phyloP scores from a whole-genome alignment of 2,113 vertebrate genomes.

The Antechinus flavipes region DNA sequence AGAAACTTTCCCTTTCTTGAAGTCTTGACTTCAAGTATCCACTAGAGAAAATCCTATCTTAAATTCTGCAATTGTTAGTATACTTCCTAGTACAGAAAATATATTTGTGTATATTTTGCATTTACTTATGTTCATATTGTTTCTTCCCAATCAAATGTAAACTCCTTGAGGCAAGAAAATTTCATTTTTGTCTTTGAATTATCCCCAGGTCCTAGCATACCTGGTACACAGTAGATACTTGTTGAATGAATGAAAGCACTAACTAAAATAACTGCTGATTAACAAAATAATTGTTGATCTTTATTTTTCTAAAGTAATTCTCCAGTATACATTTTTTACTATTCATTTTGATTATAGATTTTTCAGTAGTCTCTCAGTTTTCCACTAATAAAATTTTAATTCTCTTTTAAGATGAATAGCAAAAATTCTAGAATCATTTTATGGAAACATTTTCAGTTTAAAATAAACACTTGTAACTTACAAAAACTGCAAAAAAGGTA shows the following conservation, averaged over 20 bases:
- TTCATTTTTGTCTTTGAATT: neutral
- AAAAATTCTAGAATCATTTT: constrained; percentile 21
- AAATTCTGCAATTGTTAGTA: neutral
- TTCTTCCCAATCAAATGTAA: neutral
- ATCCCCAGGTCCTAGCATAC: neutral
- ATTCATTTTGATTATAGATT: neutral
- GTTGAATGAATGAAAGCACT: neutral
- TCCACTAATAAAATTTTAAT: constrained; percentile 35
- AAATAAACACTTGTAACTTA: constrained; percentile 65
- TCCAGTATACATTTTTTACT: neutral
- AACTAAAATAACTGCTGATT: neutral
- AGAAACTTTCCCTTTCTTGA: neutral
- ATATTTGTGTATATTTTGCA: neutral
- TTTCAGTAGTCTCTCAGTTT: neutral
- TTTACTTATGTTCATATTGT: neutral
- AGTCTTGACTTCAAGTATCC: neutral
- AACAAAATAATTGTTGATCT: neutral
- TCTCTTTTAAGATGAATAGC: constrained; percentile 36
- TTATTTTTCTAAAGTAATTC: neutral
- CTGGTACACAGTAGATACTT: neutral
- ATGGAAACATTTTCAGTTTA: neutral
- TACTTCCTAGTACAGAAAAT: neutral
- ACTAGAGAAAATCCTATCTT: neutral
- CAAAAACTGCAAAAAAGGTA: constrained; percentile 76
- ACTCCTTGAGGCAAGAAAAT: neutral